These are phyloP conservation scores for Parauchenoglanis punctatus DNA, from an alignment of 2,797 vertebrate genomes.

Conservation along the genomic window DNA sequence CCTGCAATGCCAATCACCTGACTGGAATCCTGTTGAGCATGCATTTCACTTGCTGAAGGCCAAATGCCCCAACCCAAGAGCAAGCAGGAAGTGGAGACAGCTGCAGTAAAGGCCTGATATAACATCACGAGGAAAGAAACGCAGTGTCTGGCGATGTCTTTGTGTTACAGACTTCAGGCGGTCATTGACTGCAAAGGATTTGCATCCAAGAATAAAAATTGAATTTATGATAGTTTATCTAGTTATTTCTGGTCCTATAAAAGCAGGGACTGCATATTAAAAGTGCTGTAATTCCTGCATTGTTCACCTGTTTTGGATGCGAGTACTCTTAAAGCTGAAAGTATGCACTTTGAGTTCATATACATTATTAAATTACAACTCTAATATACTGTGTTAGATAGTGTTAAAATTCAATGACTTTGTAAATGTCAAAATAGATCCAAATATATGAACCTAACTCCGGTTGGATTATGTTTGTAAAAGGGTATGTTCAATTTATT, in stretches of 20 bases:
- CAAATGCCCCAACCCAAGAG: not conserved
- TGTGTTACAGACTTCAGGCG: not conserved
- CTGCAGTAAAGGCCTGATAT: not conserved
- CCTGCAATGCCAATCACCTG: not conserved
- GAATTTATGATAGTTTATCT: not conserved
- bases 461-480: not conserved
- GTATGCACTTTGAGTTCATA: not conserved
- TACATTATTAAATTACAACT: not conserved
- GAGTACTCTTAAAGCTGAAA: not conserved
- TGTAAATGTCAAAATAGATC: not conserved
- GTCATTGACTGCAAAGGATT: conserved; percentile 9
- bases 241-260: not conserved
- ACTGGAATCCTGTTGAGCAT: not conserved
- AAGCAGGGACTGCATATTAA: not conserved
- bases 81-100: not conserved
- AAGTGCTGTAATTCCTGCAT: not conserved
- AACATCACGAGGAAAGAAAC: not conserved
- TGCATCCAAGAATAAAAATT: conserved; percentile 16
- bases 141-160: too few species aligned
- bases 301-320: not conserved
- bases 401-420: not conserved
- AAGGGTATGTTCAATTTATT: not conserved
- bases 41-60: not conserved
- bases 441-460: not conserved
- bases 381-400: not conserved